phyloP scores from a whole-genome alignment of 1,140 invertebrate species.

The Coptotermes formosanus region DNA sequence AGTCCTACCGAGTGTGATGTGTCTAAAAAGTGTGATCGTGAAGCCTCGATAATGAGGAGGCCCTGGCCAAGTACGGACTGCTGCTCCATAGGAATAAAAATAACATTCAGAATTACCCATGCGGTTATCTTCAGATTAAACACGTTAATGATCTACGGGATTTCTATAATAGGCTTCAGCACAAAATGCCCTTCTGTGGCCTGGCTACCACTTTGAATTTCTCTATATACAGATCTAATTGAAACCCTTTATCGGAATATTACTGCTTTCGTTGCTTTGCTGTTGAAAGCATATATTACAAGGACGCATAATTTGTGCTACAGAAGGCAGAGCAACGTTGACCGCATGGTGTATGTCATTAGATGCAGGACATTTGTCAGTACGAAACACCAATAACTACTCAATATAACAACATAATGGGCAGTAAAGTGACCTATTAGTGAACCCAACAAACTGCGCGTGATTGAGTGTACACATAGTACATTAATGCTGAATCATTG shows the following conservation, averaged over 20 bases:
- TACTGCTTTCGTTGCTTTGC: neutral
- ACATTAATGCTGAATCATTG: neutral
- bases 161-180: too few relatives aligned
- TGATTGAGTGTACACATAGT: neutral
- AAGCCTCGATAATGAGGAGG: too few relatives aligned
- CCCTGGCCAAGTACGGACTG: too few relatives aligned
- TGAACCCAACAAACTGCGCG: neutral
- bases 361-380: neutral
- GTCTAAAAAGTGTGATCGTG: too few relatives aligned
- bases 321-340: neutral
- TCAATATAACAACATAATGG: neutral
- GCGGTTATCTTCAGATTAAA: too few relatives aligned
- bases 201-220: too few relatives aligned
- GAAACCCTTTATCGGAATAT: neutral
- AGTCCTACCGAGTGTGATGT: too few relatives aligned
- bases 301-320: neutral
- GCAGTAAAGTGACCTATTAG: neutral
- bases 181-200: too few relatives aligned
- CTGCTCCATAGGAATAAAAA: too few relatives aligned
- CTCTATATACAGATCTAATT: neutral
- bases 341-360: neutral
- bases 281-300: neutral
- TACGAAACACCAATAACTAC: neutral
- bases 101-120: too few relatives aligned
- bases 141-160: too few relatives aligned